Evolutionary conservation across 2,113 vertebrate genomes (phyloP).

Genomic region (Pygoscelis adeliae): DNA sequence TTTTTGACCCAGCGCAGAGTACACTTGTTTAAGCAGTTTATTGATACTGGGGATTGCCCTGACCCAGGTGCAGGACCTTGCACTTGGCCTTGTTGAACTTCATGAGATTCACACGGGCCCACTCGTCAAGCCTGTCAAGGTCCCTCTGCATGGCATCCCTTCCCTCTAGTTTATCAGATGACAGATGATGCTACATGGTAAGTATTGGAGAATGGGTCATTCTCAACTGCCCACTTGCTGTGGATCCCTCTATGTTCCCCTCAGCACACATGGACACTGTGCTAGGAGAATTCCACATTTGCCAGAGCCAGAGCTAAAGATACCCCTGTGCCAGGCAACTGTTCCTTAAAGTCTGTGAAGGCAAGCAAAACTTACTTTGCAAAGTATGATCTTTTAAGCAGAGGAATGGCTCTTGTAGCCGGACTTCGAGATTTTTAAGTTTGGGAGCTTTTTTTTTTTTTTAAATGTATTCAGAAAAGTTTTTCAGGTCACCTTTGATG

Average conservation of each 20-base stretch:
- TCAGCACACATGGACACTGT: fast-evolving
- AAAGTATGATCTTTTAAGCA: background rate
- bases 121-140: too few species aligned
- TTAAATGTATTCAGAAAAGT: background rate
- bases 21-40: too few species aligned
- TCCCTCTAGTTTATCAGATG: background rate
- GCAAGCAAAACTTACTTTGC: background rate
- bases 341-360: background rate
- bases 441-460: background rate
- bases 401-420: background rate
- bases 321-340: background rate
- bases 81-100: too few species aligned
- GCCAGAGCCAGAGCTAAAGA: background rate
- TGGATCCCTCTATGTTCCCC: background rate
- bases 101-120: too few species aligned
- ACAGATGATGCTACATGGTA: background rate
- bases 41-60: too few species aligned
- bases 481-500: constrained; percentile 22
- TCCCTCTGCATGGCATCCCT: background rate
- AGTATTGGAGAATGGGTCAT: background rate
- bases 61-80: too few species aligned
- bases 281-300: background rate
- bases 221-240: background rate
- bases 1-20: too few species aligned
- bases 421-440: background rate